phyloP scores from a whole-genome alignment of 2,113 vertebrate species.

The Emydocephalus ijimae region DNA sequence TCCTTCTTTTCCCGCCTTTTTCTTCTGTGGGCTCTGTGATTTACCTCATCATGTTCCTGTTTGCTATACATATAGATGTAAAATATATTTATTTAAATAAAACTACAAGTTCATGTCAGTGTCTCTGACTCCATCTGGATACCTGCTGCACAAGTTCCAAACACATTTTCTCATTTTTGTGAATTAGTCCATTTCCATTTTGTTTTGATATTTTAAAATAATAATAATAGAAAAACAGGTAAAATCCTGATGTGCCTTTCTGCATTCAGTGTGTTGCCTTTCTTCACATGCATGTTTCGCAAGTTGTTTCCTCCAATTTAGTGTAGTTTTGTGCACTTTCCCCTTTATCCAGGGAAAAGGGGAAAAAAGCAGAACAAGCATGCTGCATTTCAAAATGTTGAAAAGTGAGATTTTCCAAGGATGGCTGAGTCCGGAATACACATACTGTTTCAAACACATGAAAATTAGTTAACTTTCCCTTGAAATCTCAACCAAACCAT shows the following conservation, averaged over 20 bases:
- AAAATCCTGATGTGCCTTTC: not conserved
- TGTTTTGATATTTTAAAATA: not conserved
- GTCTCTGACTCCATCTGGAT: not conserved
- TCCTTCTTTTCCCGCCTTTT: not conserved
- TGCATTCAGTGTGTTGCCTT: not conserved
- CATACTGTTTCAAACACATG: not conserved
- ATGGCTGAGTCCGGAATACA: not conserved
- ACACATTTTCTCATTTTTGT: not conserved
- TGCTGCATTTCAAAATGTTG: not conserved
- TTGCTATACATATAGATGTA: not conserved
- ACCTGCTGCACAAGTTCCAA: not conserved
- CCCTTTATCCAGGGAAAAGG: not conserved
- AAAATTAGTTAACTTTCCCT: not conserved
- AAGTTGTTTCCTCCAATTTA: not conserved
- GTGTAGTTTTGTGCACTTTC: not conserved
- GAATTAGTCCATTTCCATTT: not conserved
- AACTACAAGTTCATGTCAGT: not conserved
- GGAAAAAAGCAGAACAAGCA: not conserved
- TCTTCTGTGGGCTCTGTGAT: not conserved
- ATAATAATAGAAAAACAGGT: not conserved
- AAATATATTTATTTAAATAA: not conserved
- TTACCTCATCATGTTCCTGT: not conserved
- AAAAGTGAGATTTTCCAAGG: not conserved
- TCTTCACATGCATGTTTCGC: not conserved
- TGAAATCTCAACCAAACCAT: not conserved